Base-by-base conservation (phyloP, 2,113 vertebrate species). In the Coptodon rendalli region DNA sequence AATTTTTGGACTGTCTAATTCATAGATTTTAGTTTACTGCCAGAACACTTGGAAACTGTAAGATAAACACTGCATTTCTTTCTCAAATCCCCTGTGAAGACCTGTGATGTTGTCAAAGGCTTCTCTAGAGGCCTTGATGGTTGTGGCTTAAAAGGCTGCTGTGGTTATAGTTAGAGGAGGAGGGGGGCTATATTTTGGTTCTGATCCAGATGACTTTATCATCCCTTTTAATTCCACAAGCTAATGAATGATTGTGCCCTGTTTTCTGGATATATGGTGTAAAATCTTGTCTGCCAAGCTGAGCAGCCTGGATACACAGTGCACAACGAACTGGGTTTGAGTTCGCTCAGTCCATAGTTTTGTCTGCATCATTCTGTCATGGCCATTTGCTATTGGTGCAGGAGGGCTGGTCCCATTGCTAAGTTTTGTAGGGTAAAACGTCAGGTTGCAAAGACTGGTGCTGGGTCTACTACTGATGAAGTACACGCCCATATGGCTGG, bases 241-340 rank as follows among this genome's bases (percentile, higher is more conserved):
- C 53, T 22, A 24, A 56, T 56, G 53, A 56, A 1, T 56, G 22
- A 56, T 24, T 0, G 19, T 0, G 1, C 31, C 31, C 6, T 2
- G 31, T 31, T 31, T 31, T 31, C 31, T 31, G 31, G 31, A 31
- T 6, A 31, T 31, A 31, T 31, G 31, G 31, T 31, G 31, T 2
- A 31, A 31, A 31, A 31, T 31, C 31, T 31, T 31, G 6, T 31
- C 31, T 6, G 31, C 31, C 31, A 31, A 31, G 31, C 31, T 31
- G 31, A 31, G 31, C 31, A 31, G 31, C 31, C 31, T 31, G 31
- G 31, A 31, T 31, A 31, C 31, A 31, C 31, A 31, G 31, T 31
- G 6, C 2, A 2, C 31, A 31, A 31, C 31, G 31, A 31, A 31
- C 31, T 31, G 31, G 31, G 31, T 31, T 31, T 6, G 31, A 31